Percentiles rank a stretch among this genome's conserved stretches.
phyloP scores from a whole-genome alignment of 1,140 invertebrate species.

The Macrobrachium rosenbergii region DNA sequence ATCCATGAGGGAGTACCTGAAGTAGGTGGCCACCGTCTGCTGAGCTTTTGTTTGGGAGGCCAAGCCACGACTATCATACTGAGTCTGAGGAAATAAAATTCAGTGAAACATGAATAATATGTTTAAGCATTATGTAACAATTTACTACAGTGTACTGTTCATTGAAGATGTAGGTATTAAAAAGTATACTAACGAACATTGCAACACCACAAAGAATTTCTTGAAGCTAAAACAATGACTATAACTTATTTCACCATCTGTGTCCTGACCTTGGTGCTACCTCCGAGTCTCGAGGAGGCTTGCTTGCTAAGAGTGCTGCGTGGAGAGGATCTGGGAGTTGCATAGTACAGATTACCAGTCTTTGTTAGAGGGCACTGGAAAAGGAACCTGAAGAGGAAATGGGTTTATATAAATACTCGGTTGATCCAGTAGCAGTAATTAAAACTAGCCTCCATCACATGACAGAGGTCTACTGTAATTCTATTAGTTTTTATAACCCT shows the following conservation, averaged over 20 bases:
- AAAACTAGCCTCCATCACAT: too few relatives aligned
- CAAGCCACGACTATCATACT: constrained; percentile 71
- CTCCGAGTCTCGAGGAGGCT: constrained; percentile 2
- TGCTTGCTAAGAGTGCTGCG: constrained; percentile 34
- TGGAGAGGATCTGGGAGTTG: constrained; percentile 48
- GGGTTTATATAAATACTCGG: neutral
- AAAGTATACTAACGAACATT: too few relatives aligned
- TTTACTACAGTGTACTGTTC: too few relatives aligned
- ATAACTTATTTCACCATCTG: neutral
- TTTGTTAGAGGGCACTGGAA: constrained; percentile 87
- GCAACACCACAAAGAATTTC: too few relatives aligned
- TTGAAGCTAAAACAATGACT: constrained; percentile 14
- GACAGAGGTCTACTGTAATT: too few relatives aligned
- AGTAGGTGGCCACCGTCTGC: constrained; percentile 88
- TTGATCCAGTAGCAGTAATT: too few relatives aligned
- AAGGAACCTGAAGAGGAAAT: constrained; percentile 71
- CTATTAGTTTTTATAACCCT: too few relatives aligned
- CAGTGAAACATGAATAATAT: too few relatives aligned
- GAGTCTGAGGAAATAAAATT: constrained; percentile 22
- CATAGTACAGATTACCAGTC: constrained; percentile 78
- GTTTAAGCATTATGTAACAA: too few relatives aligned
- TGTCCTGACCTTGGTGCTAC: constrained; percentile 33
- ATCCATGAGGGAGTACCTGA: constrained; percentile 87
- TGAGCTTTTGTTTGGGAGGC: constrained; percentile 86
- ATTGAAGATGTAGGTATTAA: too few relatives aligned